Evolutionary conservation across 2,113 vertebrate genomes (phyloP).

Genomic region (Ochotona curzoniae): DNA sequence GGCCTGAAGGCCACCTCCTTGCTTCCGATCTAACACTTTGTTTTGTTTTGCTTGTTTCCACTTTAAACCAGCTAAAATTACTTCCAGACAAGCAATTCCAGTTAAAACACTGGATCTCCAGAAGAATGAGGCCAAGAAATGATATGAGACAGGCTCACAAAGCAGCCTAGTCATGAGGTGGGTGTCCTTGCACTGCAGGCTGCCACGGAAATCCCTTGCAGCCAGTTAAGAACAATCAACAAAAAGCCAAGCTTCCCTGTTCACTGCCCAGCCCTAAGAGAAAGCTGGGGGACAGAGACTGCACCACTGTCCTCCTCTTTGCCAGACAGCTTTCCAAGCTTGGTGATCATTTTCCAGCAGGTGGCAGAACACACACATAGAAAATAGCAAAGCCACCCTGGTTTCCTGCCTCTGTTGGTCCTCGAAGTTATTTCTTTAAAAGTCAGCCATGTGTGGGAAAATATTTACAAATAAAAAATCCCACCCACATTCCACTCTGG

Average conservation of each 20-base stretch:
- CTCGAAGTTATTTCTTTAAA: constrained; percentile 26
- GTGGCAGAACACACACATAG: constrained; percentile 80
- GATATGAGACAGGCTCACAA: not conserved
- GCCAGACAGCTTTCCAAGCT: constrained; percentile 33
- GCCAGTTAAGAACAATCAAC: not conserved
- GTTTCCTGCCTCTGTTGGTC: not conserved
- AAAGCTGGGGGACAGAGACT: not conserved
- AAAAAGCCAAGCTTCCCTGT: constrained; percentile 19
- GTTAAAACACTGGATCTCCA: not conserved
- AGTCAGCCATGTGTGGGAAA: not conserved
- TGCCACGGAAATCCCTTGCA: not conserved
- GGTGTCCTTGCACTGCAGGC: not conserved
- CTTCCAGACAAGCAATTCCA: constrained; percentile 21
- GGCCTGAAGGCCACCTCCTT: not conserved
- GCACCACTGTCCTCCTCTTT: not conserved
- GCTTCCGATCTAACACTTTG: not conserved
- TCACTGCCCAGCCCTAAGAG: not conserved
- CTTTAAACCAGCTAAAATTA: constrained; percentile 46
- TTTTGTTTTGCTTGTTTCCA: constrained; percentile 28
- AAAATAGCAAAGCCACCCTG: constrained; percentile 61
- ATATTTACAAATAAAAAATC: constrained; percentile 46
- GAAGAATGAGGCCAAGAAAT: not conserved
- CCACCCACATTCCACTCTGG: not conserved
- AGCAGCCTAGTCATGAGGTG: not conserved
- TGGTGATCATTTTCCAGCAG: constrained; percentile 76